Conservation (phyloP, 37 sponge, comb jelly and placozoan species). For the Cladorhizidae sp. region DNA sequence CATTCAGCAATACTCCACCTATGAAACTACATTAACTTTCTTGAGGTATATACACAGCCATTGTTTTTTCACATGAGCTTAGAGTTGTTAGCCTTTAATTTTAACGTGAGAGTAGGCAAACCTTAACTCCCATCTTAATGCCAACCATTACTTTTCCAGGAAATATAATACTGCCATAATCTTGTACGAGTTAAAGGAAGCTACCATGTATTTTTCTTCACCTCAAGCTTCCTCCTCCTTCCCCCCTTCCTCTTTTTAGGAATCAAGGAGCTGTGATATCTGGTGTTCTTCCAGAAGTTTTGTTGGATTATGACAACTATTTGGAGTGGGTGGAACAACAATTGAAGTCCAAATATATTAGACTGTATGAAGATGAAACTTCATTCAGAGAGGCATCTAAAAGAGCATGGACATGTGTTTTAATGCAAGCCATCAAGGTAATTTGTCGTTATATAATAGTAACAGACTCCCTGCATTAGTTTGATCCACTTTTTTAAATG, state of each 20-base stretch:
- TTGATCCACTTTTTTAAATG: no score
- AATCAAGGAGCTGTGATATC: conserved; percentile 70
- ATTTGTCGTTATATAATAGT: no score
- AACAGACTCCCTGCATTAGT: no score
- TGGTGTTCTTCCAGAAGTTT: conserved; percentile 47
- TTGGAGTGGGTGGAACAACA: conserved; percentile 22
- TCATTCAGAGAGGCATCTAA: conserved; percentile 42
- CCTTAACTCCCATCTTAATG: no score
- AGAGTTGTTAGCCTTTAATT: no score
- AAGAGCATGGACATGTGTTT: conserved; percentile 71
- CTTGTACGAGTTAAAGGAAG: no score
- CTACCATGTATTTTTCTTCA: not conserved
- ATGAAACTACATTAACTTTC: conserved; percentile 62
- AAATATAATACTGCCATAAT: no score
- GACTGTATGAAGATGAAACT: conserved; percentile 13
- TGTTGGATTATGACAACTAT: conserved; percentile 67
- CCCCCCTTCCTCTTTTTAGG: conserved; percentile 6
- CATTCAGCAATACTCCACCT: conserved; percentile 66
- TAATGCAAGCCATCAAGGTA: conserved; percentile 79
- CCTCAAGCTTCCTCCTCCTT: not conserved
- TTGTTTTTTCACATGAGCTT: no score
- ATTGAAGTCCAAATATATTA: not conserved
- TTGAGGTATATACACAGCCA: conserved; percentile 70
- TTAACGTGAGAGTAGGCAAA: no score
- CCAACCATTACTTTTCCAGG: no score